Evolutionary conservation across 2,113 vertebrate species (phyloP).

Genomic region (Oryzias woworae): DNA sequence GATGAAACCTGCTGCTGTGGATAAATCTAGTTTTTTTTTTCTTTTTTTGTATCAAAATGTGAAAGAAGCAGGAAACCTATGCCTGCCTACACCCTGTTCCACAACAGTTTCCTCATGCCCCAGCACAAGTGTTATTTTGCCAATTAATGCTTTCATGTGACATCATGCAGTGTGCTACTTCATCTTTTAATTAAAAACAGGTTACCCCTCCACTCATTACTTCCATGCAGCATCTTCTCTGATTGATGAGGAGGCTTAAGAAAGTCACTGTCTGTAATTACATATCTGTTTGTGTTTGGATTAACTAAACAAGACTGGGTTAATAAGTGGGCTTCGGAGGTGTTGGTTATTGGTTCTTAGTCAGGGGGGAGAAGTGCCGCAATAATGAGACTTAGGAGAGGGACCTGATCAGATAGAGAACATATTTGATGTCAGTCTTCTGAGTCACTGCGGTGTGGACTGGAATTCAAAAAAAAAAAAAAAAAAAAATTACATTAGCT

Average conservation of each 20-base stretch:
- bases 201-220: neutral
- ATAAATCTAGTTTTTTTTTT: too few species aligned
- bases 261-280: neutral
- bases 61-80: too few species aligned
- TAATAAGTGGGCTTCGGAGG: conserved; percentile 8
- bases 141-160: neutral
- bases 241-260: neutral
- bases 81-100: neutral
- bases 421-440: conserved; percentile 34
- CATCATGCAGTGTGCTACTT: neutral
- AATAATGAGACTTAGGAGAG: conserved; percentile 14
- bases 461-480: conserved; percentile 26
- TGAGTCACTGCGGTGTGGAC: conserved; percentile 30
- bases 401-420: neutral
- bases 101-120: neutral
- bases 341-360: conserved; percentile 1
- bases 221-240: neutral
- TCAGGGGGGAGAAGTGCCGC: neutral
- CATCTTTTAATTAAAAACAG: neutral
- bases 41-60: too few species aligned
- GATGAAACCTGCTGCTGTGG: too few species aligned
- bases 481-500: conserved; percentile 32
- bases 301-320: conserved; percentile 1
- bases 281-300: neutral
- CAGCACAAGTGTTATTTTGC: neutral